phyloP scores from a whole-genome alignment of 2,113 vertebrate species.

The Myiozetetes cayanensis region DNA sequence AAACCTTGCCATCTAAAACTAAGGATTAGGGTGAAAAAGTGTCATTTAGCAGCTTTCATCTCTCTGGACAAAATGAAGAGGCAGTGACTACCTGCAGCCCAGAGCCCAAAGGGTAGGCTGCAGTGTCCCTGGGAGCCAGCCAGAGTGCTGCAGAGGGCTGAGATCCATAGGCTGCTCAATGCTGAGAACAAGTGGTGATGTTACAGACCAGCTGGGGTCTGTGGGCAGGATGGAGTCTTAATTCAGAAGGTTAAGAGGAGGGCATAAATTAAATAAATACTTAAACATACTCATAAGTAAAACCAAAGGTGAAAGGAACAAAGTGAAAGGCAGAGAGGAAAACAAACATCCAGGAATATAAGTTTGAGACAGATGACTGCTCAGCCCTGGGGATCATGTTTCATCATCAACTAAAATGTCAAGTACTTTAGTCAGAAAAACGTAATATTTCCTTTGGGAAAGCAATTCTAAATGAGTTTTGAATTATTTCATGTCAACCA shows the following conservation, averaged over 20 bases:
- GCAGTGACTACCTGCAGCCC: neutral
- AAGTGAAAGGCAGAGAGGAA: neutral
- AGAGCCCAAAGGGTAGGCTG: neutral
- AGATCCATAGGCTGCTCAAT: neutral
- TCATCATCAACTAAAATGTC: conserved; percentile 1
- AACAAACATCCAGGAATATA: neutral
- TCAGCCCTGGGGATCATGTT: neutral
- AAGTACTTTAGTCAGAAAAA: conserved; percentile 26
- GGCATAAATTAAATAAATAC: neutral
- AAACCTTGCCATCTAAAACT: neutral
- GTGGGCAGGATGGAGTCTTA: neutral
- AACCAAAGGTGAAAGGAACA: neutral
- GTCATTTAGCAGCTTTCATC: neutral
- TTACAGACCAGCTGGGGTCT: neutral
- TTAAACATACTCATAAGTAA: neutral
- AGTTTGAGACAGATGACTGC: neutral
- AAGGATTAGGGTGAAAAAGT: neutral
- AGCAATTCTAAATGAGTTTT: conserved; percentile 28
- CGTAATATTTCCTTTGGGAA: conserved; percentile 67
- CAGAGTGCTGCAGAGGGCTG: neutral
- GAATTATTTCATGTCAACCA: conserved; percentile 14
- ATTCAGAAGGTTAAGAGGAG: neutral
- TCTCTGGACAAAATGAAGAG: neutral
- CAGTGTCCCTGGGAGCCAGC: neutral
- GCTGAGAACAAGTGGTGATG: neutral